Conservation (phyloP, 2,888 invertebrate genomes). For the Phengaris arion region DNA sequence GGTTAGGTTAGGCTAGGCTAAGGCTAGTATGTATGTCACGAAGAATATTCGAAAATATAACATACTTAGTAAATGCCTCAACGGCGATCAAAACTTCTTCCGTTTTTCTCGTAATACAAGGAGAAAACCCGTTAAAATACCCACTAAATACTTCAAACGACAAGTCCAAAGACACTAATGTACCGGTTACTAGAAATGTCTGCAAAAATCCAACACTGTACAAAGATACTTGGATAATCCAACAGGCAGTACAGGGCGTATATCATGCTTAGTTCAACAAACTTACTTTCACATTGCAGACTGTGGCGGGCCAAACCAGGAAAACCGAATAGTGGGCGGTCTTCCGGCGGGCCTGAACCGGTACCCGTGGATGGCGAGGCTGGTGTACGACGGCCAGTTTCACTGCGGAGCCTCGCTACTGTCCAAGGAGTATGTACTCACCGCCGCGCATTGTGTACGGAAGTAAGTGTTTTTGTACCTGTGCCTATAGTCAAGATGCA, state of each 20-base stretch:
- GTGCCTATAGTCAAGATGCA: no score
- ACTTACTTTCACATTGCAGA: slow-evolving; percentile 73
- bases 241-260: neutral
- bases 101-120: neutral
- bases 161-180: neutral
- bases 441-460: slow-evolving; percentile 92
- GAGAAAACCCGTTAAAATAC: neutral
- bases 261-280: slow-evolving; percentile 52
- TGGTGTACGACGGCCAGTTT: slow-evolving; percentile 93
- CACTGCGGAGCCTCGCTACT: slow-evolving; percentile 92
- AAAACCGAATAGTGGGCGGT: slow-evolving; percentile 92
- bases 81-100: neutral
- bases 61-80: neutral
- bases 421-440: slow-evolving; percentile 90
- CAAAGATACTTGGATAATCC: neutral
- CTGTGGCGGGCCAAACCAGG: slow-evolving; percentile 90
- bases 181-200: neutral
- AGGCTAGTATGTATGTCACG: no score
- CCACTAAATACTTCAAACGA: neutral
- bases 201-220: neutral
- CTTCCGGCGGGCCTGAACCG: slow-evolving; percentile 89
- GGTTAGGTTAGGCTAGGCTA: no score
- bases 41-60: neutral
- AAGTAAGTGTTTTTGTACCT: slow-evolving; percentile 72
- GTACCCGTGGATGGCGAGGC: slow-evolving; percentile 92